Base-by-base conservation (phyloP, 1,140 invertebrate genomes). In the Drosophila sproati region DNA sequence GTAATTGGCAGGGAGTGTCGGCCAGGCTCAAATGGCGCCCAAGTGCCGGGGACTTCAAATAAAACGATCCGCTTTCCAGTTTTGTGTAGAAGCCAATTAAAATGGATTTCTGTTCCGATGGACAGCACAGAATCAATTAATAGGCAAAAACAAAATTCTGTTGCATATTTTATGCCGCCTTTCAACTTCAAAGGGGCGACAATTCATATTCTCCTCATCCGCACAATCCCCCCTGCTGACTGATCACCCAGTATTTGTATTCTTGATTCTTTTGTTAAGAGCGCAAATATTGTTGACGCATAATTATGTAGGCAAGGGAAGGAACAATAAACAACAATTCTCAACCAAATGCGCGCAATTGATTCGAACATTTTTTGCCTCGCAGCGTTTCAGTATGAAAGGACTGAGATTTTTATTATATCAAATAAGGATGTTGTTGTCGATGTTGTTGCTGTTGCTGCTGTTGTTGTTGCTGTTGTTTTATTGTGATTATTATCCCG, bases 401-500 rank as follows among this genome's bases (percentile, higher is more conserved):
- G 41, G 62, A 52, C 63, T 47, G 41, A 55, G 59, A 75, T 75
- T 75, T 75, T 75, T 75, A 71, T 64, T 56, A 63, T 50, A 57
- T 12, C 41, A 35, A 20, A 20, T 20, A 20, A 20, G 20, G 20
- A 20, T 20, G 39, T 10, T 39, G 7, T 41, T 41, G 45, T 60
- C 3, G 29, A 6, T 55, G 62, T 41, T 31, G 43, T 4, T 69
- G 10, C 6, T 28, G 20, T 39, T 29, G 35, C 43, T 56, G 5
- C 62, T 56, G 8, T 31, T 66, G 47, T 7, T 31, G 43, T 71
- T 55, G 12, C 29, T 64, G 35, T 64, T 64, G 39, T 55, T 37
- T 31, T 60, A 56, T 70, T 74, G 55, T 75, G 56, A 71, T 78
- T 78, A 78, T 75, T 78, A 78, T 78, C 55, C 73, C 50, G 76